These are phyloP conservation scores for Chaetura pelagica DNA, from an alignment of 2,113 vertebrate genomes.

Conservation along the genomic window DNA sequence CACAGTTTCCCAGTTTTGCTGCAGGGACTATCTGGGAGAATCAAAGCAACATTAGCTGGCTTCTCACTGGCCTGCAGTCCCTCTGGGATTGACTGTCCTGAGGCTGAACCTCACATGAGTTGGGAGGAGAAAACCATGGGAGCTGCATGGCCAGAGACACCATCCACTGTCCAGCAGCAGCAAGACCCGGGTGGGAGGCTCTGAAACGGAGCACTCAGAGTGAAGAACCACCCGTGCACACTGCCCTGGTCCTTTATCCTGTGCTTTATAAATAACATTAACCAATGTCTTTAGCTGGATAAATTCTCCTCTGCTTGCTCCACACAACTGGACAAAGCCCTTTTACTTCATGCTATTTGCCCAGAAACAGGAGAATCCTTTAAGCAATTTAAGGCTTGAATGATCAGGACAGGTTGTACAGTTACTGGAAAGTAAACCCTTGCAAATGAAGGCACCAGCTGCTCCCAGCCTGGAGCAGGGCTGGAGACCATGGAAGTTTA, in stretches of 20 bases:
- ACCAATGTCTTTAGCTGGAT: background rate
- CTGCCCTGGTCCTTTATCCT: background rate
- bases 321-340: constrained; percentile 35
- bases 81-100: background rate
- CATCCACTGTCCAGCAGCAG: background rate
- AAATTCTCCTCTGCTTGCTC: constrained; percentile 9
- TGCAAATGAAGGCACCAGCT: background rate
- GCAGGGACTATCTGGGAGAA: background rate
- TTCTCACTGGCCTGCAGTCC: background rate
- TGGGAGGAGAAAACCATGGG: accelerated
- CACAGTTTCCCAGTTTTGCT: background rate
- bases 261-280: background rate
- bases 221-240: too few relatives aligned
- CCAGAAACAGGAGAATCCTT: constrained; percentile 57
- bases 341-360: constrained; percentile 40
- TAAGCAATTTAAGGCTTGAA: constrained; percentile 59
- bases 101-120: accelerated
- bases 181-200: background rate
- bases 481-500: background rate
- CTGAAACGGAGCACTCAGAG: too few relatives aligned
- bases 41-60: background rate
- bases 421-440: background rate
- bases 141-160: background rate
- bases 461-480: background rate
- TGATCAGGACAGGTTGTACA: constrained; percentile 37